phyloP scores from a whole-genome alignment of 2,113 vertebrate genomes.

The Vimba vimba region DNA sequence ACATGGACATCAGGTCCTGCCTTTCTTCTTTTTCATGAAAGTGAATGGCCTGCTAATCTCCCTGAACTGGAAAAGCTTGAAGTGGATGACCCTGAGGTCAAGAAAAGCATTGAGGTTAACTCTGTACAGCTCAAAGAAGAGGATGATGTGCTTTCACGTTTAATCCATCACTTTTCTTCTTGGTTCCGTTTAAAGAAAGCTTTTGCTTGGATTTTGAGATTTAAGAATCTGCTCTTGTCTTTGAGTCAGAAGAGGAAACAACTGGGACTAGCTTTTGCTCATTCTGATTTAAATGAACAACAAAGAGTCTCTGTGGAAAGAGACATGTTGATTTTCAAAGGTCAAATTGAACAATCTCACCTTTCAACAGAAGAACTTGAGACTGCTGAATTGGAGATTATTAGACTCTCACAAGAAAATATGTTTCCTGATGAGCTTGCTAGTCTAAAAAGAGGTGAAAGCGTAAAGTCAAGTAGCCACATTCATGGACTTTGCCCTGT shows the following conservation, averaged over 20 bases:
- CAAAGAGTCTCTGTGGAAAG: neutral
- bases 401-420: neutral
- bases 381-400: conserved; percentile 18
- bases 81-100: conserved; percentile 28
- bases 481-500: conserved; percentile 9
- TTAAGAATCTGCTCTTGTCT: neutral
- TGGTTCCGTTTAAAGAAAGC: neutral
- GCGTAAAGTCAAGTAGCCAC: conserved; percentile 11
- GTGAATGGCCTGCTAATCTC: neutral
- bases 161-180: conserved; percentile 4
- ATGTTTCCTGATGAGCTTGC: conserved; percentile 23
- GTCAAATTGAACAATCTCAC: neutral
- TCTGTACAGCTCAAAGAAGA: neutral
- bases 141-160: neutral
- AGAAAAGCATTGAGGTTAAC: neutral
- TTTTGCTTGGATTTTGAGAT: conserved; percentile 34
- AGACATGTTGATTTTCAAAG: neutral
- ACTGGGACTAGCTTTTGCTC: neutral
- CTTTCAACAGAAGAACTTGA: conserved; percentile 9
- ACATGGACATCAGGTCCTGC: conserved; percentile 14
- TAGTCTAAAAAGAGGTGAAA: neutral
- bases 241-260: conserved; percentile 17
- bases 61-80: neutral
- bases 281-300: no score
- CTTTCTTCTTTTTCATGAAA: conserved; percentile 23